Evolutionary conservation across 2,113 vertebrate species (phyloP), one percentile per base, ranked within the genome.

Genomic region (Circaetus cinerascens): DNA sequence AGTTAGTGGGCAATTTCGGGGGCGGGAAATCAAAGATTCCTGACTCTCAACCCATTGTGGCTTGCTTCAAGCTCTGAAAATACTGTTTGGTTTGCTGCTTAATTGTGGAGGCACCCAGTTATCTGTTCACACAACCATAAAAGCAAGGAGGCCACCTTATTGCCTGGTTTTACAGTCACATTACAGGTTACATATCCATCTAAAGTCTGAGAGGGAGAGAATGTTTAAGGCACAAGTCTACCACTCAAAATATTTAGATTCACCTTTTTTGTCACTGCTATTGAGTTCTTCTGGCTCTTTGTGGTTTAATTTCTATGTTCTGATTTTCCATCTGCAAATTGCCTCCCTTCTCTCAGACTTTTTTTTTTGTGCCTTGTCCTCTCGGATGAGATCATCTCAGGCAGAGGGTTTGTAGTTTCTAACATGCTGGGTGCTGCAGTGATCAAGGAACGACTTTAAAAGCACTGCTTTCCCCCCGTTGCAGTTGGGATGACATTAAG

Each of bases 391-490:
- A 12, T 19, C 25, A 10, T 46, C 34, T 26, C 56, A 22, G 45
- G 45, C 38, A 48, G 62, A 30, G 41, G 25, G 50, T 25, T 6
- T 38, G 45, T 9, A 5, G 18, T 14, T 69, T 10, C 43, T 43
- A 13, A 7, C 20, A 0, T 1, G 1, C 40, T 20, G 46, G 57
- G 46, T 1, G 1, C 56, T 59, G 36, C 2, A 1, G 56, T 6
- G 7, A 51, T 22, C 13, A 30, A 34, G 68, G 41, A 36, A 5
- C 3, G 18, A 6, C 17, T 78, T 59, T 41, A 29, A 3, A 36
- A 48, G 41, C 27, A 0, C 26, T 36, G 60, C 48, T 18, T n/a
- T 36, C 27, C 72, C 21, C 21, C 27, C 46, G 0, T 9, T 71
- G 67, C 26, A 7, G 9, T 11, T 32, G 48, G 62, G 40, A 4